phyloP scores from a whole-genome alignment of 2,113 vertebrate species.

The Nannobrachium achirus region DNA sequence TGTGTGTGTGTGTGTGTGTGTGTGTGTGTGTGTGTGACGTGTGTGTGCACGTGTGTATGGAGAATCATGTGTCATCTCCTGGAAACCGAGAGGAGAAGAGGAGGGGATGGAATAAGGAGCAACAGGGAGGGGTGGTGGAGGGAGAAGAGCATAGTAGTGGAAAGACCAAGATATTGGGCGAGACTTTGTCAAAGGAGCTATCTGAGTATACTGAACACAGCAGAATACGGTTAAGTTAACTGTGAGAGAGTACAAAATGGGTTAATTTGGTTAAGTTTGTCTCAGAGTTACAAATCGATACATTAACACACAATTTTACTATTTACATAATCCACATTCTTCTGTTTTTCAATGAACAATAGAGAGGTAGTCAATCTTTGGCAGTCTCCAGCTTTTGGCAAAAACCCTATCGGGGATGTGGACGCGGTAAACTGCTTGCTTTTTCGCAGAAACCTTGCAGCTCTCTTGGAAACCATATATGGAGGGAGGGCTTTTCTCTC shows the following conservation, averaged over 20 bases:
- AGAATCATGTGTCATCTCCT: constrained; percentile 67
- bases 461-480: constrained; percentile 56
- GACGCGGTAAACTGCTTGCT: constrained; percentile 15
- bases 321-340: background rate
- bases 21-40: constrained; percentile 13
- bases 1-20: constrained; percentile 16
- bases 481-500: constrained; percentile 47
- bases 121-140: no score
- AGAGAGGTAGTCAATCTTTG: background rate
- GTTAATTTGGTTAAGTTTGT: no score
- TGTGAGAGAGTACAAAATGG: no score
- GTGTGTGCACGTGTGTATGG: constrained; percentile 33
- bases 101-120: background rate
- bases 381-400: background rate
- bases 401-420: constrained; percentile 13
- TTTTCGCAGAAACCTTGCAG: constrained; percentile 41
- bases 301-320: background rate
- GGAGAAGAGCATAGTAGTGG: constrained; percentile 20
- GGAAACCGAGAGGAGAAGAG: constrained; percentile 36
- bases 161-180: constrained; percentile 1
- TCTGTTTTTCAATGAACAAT: constrained; percentile 2
- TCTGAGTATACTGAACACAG: background rate
- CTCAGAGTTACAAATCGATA: background rate
- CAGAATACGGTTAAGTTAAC: background rate
- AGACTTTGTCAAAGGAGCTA: constrained; percentile 2